A percentile compares a stretch with the other conserved stretches of the same genome.
Conservation (phyloP, 2,888 invertebrate species). For the Athripsodes cinereus region DNA sequence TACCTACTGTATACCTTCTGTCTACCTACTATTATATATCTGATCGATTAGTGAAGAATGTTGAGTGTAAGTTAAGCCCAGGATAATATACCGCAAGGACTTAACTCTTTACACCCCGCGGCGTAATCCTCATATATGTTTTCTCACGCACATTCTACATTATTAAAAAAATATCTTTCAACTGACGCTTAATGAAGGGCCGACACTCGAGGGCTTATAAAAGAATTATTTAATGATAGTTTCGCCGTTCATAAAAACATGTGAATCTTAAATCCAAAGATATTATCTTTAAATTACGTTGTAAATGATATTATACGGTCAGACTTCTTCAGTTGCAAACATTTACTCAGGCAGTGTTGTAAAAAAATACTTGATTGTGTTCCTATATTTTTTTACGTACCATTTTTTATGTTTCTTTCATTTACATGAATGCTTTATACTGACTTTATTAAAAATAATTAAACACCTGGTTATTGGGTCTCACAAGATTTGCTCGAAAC, state of each 20-base stretch:
- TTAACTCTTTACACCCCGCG: constrained; percentile 12
- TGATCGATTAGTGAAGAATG: background rate
- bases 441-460: no score
- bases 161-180: background rate
- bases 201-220: background rate
- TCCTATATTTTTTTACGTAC: no score
- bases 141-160: constrained; percentile 20
- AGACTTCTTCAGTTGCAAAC: background rate
- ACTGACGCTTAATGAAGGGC: background rate
- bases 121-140: constrained; percentile 23
- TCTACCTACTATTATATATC: background rate
- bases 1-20: no score
- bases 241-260: background rate
- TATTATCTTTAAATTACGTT: background rate
- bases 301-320: background rate
- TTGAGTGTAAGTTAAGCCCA: no score
- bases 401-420: no score
- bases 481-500: no score
- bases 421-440: background rate
- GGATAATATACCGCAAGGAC: background rate
- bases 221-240: background rate
- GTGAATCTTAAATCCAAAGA: background rate
- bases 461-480: no score
- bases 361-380: no score
- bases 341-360: background rate